Base-by-base conservation (phyloP, 2,888 invertebrate genomes). In the Calliscelio sp. region DNA sequence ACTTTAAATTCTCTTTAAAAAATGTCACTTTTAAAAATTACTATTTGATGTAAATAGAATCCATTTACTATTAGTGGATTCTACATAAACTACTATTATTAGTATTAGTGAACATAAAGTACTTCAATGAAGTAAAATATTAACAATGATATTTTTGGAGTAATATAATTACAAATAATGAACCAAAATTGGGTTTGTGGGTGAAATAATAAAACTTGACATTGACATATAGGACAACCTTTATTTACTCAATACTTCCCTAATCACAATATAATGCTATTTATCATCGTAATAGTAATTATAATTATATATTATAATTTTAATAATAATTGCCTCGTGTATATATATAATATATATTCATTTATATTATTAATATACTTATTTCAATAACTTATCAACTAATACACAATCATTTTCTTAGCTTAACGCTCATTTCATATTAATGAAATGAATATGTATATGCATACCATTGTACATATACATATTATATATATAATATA, bases 241-340 rank as follows among this genome's bases (percentile, higher is more conserved):
- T 92, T 92, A 92, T 92, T 92, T 91, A 89, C 75, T 92, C 89
- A 91, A 90, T 92, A 87, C 87, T 88, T 89, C 88, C 89, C 90
- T 91, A 92, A 88, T 91, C 89, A 92, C 90, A 92, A 91, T 92
- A 89, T 90, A 91, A 89, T 91, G 90, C 91, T 91, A 91, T 91
- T 89, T 89, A 89, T 90, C 86, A 87, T 89, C 86, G 88, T 90
- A 89, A 89, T 90, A 89, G 88, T 92, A 90, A 90, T 89, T 88
- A 89, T 88, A 90, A 90, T 89, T 88, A 89, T 88, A 88, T 86
- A 89, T 88, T 87, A 87, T 88, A 85, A 86, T 86, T 87, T 87
- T 84, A 85, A 84, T 86, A 84, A 79, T 87, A 86, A 86, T 86
- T 83, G 84, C 84, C 83, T 85, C 78, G 85, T 75, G 81, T 88